These are phyloP conservation scores for Rhincodon typus DNA, from an alignment of 2,797 vertebrate genomes.

Conservation along the genomic window DNA sequence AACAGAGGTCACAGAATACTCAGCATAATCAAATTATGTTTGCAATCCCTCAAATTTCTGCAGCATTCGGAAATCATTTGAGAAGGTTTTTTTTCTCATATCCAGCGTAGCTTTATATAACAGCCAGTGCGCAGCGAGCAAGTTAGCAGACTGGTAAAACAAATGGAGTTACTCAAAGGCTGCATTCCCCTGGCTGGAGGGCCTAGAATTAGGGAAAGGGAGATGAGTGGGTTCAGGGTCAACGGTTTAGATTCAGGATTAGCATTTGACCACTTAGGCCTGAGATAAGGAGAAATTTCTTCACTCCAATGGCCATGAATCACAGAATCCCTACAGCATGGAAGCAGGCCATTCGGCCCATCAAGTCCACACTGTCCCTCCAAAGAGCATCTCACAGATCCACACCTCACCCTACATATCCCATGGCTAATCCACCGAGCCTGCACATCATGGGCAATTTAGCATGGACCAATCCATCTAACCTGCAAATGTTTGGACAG, in stretches of 20 bases:
- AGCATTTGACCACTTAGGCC: background rate
- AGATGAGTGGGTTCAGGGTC: no score
- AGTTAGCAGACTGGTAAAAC: background rate
- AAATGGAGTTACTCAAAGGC: background rate
- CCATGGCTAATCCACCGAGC: no score
- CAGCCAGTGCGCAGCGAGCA: background rate
- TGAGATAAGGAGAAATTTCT: background rate
- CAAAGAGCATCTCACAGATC: no score
- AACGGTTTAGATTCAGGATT: background rate
- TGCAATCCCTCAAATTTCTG: background rate
- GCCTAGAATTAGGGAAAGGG: background rate
- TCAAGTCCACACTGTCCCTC: background rate
- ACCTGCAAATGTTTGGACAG: no score
- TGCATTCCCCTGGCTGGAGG: background rate
- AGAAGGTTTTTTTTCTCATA: background rate
- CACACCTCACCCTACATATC: no score
- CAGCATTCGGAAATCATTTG: background rate
- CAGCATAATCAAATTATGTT: background rate
- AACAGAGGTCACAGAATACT: slow-evolving; percentile 9
- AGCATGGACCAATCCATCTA: no score
- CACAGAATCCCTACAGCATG: background rate
- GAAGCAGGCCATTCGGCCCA: background rate
- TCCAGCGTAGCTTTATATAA: background rate
- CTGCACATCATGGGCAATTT: no score
- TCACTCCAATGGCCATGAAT: background rate